A percentile compares a stretch with the other conserved stretches of the same genome.
phyloP scores from a whole-genome alignment of 2,888 invertebrate species.

The Ptychoptera albimana region DNA sequence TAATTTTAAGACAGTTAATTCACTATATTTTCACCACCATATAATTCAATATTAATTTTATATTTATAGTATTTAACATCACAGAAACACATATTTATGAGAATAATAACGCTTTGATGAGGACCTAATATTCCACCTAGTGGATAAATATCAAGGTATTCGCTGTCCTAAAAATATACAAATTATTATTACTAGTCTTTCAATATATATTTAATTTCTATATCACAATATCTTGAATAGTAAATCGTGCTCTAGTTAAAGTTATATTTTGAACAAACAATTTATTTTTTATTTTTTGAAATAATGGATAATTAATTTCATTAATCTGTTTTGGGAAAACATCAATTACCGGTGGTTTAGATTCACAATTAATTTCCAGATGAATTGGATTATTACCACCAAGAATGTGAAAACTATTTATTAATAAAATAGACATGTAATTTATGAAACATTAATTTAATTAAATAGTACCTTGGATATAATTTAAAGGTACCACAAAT shows the following conservation, averaged over 20 bases:
- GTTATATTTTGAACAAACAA: slow-evolving; percentile 21
- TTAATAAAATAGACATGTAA: no score
- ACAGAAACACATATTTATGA: background rate
- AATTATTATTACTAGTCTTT: no score
- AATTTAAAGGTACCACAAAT: slow-evolving; percentile 15
- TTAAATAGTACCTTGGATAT: no score
- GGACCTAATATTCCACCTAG: slow-evolving; percentile 16
- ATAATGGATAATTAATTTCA: slow-evolving; percentile 15
- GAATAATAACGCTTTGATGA: background rate
- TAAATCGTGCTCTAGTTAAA: slow-evolving; percentile 19
- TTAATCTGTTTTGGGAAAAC: slow-evolving; percentile 13
- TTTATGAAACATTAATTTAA: no score
- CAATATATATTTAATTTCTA: background rate
- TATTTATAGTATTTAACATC: slow-evolving; percentile 1
- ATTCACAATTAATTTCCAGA: slow-evolving; percentile 17
- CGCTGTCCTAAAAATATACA: background rate
- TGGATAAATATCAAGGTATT: slow-evolving; percentile 13
- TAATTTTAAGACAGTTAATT: background rate
- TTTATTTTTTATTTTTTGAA: slow-evolving; percentile 8
- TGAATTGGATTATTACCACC: slow-evolving; percentile 16
- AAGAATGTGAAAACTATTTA: slow-evolving; percentile 15
- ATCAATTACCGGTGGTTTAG: slow-evolving; percentile 17
- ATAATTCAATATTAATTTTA: background rate
- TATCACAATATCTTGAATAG: slow-evolving; percentile 17
- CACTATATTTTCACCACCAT: background rate